A percentile compares a stretch with the other conserved stretches of the same genome.
Evolutionary conservation across 2,797 vertebrate species (phyloP).

Genomic region (Morelia viridis): DNA sequence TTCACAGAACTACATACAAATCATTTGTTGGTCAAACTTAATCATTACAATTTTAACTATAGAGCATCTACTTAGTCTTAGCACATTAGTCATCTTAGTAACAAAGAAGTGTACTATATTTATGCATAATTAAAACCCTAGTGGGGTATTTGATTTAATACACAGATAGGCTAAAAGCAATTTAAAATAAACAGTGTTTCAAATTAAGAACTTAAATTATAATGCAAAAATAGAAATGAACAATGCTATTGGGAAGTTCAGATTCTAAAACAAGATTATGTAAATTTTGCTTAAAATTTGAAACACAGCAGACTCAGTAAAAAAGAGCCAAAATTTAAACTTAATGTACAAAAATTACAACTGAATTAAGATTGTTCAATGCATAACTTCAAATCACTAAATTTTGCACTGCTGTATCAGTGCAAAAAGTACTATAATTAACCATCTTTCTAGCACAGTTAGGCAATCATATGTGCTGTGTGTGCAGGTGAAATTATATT

Average conservation of each 20-base stretch:
- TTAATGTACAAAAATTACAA: background rate
- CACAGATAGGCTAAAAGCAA: conserved; percentile 39
- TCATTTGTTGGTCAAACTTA: conserved; percentile 54
- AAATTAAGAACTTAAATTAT: conserved; percentile 50
- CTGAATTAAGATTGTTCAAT: rapidly evolving
- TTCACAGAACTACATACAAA: conserved; percentile 63
- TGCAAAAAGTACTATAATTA: rapidly evolving
- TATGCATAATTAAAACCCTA: conserved; percentile 49
- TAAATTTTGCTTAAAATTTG: conserved; percentile 24
- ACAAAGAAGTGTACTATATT: conserved; percentile 59
- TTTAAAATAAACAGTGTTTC: conserved; percentile 49
- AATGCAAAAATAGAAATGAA: conserved; percentile 54
- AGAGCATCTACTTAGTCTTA: conserved; percentile 60
- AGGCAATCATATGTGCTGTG: background rate
- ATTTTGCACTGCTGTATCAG: background rate
- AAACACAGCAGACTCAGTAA: background rate
- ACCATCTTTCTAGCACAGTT: background rate
- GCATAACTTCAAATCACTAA: background rate
- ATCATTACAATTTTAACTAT: conserved; percentile 60
- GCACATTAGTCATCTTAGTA: conserved; percentile 63
- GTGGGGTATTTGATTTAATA: conserved; percentile 51
- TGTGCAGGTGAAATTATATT: background rate
- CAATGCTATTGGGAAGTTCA: conserved; percentile 49
- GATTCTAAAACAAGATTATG: conserved; percentile 61
- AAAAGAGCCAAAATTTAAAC: conserved; percentile 39